Evolutionary conservation across 2,888 invertebrate genomes (phyloP), one percentile per base, ranked within the genome.

Genomic region (Geotrupes spiniger): DNA sequence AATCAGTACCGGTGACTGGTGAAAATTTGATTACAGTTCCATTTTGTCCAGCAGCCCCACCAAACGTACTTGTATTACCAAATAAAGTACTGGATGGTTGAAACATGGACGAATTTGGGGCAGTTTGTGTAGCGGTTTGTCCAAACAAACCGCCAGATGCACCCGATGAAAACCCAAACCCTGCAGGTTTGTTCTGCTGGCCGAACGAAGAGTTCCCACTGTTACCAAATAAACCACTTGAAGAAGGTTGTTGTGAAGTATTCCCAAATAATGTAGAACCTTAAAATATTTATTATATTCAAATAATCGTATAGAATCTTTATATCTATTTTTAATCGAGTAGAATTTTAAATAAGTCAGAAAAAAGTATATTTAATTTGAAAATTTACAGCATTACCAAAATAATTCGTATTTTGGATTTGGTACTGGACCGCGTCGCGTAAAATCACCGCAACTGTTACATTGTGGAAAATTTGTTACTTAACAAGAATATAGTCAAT

Each of bases 11-110:
- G 17, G 87, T 83, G 0, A 90, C 85, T 0, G 93, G 89, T 58
- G 81, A 84, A 73, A 94, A 97, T 70, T 97, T 96, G 1, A 89
- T 78, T 0, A 84, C 83, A 0, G 92, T 90, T 1, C 93, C 93
- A 0, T 78, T 69, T 9, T 77, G 74, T 1, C 71, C 66, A 6
- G 73, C 41, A 26, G 50, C 0, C 74, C 76, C 53, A 11, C 64
- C 65, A 52, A 68, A 55, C 70, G 76, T 70, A 8, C 72, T 60
- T 1, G 74, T 73, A 37, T 72, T 76, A 1, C 82, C 78, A 65
- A 79, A 79, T 1, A 79, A 69, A 57, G 68, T 75, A 0, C 60
- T 54, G 15, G 62, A 57, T 2, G 62, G 52, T 48, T 68, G 69
- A 49, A 71, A 71, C 21, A 69, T 48, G 37, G 59, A 62, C 5